Evolutionary conservation across 2,797 vertebrate species (phyloP), one percentile per base, ranked within the genome.

Genomic region (Rhinichthys osculus): DNA sequence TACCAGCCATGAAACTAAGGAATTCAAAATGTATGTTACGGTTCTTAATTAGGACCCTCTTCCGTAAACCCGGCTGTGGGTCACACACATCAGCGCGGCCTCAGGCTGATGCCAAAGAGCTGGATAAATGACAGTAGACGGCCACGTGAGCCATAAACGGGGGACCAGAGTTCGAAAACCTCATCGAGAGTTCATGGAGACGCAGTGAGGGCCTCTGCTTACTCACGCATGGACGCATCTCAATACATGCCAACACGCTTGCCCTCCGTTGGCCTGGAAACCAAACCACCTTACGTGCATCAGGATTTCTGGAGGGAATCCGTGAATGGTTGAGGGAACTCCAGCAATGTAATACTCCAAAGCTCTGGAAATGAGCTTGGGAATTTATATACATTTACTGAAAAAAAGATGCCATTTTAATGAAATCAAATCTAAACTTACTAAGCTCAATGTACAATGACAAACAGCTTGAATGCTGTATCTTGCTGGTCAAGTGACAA

Each of bases 231-330:
- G 94, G 92, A 91, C 88, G 73, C 91, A 89, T 93, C 92, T 93
- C 94, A 95, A 96, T 95, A 92, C 93, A 93, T 91, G 92, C 92
- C 92, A 94, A 88, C 81, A 88, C 89, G 90, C 93, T 94, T 93
- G 91, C 92, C 92, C 92, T 91, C 92, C 85, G 94, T 95, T 93
- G 95, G 94, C 94, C 92, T 91, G 94, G 95, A 94, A 95, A 96
- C 95, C 92, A 94, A 95, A 96, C 95, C 92, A 91, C 92, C 91
- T 91, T 90, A 67, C 30, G 44, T 73, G 66, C 74, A 40, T 70
- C 52, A 11, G 30, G 67, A 86, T 73, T 67, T 85, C 86, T 83
- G 70, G 40, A 83, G 78, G 82, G 82, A 86, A 88, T 76, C 19
- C 70, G 4, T 70, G 54, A 83, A 78, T 66, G 73, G 27, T 86